These are phyloP conservation scores for Tenthredo mesomela DNA, from an alignment of 2,888 invertebrate species.

Conservation along the genomic window DNA sequence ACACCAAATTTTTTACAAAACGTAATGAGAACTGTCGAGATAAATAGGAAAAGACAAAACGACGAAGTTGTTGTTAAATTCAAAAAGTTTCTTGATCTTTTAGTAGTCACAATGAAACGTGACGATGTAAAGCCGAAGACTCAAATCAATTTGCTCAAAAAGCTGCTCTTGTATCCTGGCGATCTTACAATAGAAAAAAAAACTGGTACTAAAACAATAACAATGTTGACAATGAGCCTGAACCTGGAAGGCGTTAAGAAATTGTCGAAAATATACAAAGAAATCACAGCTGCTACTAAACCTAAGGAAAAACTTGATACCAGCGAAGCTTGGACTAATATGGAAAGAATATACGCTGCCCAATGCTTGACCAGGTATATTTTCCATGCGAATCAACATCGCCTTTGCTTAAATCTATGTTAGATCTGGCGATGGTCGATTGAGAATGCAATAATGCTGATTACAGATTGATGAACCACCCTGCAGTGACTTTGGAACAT, in stretches of 20 bases:
- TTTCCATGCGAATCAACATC: constrained; percentile 67
- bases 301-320: constrained; percentile 79
- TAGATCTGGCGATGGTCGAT: constrained; percentile 14
- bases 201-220: constrained; percentile 83
- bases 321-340: constrained; percentile 83
- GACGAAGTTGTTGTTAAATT: constrained; percentile 82
- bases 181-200: constrained; percentile 88
- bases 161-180: constrained; percentile 85
- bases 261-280: constrained; percentile 82
- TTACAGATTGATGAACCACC: constrained; percentile 79
- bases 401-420: constrained; percentile 60
- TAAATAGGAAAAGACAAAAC: constrained; percentile 80
- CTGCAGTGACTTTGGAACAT: constrained; percentile 80
- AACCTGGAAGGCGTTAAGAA: constrained; percentile 83
- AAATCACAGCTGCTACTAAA: constrained; percentile 81
- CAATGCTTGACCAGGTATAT: constrained; percentile 78
- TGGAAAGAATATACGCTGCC: constrained; percentile 85
- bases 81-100: constrained; percentile 79
- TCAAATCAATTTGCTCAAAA: constrained; percentile 82
- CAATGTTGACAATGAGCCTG: constrained; percentile 83
- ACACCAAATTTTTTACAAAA: constrained; percentile 84
- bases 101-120: constrained; percentile 79
- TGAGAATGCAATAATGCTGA: constrained; percentile 30
- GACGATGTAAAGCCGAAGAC: constrained; percentile 79
- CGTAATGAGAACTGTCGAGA: constrained; percentile 83